Evolutionary conservation across 2,797 vertebrate species (phyloP).

Genomic region (Tiaroga cobitis): DNA sequence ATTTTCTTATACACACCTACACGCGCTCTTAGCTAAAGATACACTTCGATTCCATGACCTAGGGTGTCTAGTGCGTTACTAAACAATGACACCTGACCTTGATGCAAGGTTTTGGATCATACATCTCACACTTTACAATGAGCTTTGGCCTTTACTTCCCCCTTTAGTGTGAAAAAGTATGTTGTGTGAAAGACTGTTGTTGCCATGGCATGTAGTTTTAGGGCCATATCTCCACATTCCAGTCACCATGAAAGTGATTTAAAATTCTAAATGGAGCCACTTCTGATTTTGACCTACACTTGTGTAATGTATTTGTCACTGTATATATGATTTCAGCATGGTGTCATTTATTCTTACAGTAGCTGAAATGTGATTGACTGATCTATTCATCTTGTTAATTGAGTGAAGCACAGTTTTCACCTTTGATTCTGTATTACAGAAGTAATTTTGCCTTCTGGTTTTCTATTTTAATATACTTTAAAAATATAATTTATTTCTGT

Average conservation of each 20-base stretch:
- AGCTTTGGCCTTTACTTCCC: slow-evolving; percentile 20
- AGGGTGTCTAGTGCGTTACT: slow-evolving; percentile 8
- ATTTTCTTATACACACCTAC: slow-evolving; percentile 37
- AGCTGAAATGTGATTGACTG: slow-evolving; percentile 23
- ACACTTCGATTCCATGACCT: slow-evolving; percentile 20
- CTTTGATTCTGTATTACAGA: slow-evolving; percentile 9
- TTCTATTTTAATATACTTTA: no score
- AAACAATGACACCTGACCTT: background rate
- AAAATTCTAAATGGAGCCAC: slow-evolving; percentile 4
- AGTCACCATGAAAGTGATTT: slow-evolving; percentile 28
- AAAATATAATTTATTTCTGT: no score
- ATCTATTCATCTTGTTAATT: slow-evolving; percentile 28
- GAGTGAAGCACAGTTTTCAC: slow-evolving; percentile 10
- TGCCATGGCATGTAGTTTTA: slow-evolving; percentile 27
- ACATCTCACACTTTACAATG: slow-evolving; percentile 1
- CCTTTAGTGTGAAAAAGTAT: background rate
- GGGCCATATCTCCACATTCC: background rate
- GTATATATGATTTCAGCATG: background rate
- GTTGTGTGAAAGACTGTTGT: background rate
- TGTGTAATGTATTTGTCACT: slow-evolving; percentile 18
- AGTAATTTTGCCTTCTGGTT: background rate
- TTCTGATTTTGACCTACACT: background rate
- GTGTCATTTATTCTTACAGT: background rate
- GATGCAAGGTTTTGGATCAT: slow-evolving; percentile 6
- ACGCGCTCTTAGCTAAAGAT: slow-evolving; percentile 14